These are phyloP conservation scores for Saccopteryx bilineata DNA, from an alignment of 2,113 vertebrate genomes.

Conservation along the genomic window DNA sequence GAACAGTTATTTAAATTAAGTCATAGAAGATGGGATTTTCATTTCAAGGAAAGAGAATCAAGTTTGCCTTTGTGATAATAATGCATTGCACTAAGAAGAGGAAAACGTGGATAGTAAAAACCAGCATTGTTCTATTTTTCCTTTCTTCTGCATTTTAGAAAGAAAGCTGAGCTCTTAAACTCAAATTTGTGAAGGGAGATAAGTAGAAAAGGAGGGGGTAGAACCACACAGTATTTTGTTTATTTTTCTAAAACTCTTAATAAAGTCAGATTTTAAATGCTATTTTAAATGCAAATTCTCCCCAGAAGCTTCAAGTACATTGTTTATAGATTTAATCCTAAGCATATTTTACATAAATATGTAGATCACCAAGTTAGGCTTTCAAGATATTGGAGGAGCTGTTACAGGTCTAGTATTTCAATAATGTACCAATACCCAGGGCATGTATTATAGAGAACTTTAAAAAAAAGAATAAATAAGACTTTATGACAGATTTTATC, in stretches of 20 bases:
- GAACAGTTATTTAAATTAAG: conserved; percentile 50
- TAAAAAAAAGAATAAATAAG: not conserved
- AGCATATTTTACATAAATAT: conserved; percentile 40
- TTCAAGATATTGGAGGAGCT: not conserved
- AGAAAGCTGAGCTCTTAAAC: conserved; percentile 50
- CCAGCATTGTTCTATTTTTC: not conserved
- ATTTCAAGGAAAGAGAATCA: conserved; percentile 44
- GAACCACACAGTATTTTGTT: conserved; percentile 57
- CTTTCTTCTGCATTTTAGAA: conserved; percentile 63
- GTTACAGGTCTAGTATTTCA: conserved; percentile 33
- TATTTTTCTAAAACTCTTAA: conserved; percentile 64
- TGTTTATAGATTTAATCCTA: conserved; percentile 33
- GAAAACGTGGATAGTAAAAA: not conserved
- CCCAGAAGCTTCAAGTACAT: conserved; percentile 23
- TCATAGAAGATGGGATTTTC: not conserved
- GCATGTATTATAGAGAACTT: conserved; percentile 30
- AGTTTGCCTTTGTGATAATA: conserved; percentile 56
- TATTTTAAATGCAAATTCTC: conserved; percentile 57
- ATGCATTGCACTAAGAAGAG: not conserved
- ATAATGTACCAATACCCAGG: conserved; percentile 37
- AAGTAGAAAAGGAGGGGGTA: not conserved
- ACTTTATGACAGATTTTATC: conserved; percentile 32
- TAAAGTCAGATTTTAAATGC: conserved; percentile 61
- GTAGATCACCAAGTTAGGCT: conserved; percentile 7
- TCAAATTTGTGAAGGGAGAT: conserved; percentile 48